phyloP scores from a whole-genome alignment of 2,113 vertebrate species.

The Sardina pilchardus region DNA sequence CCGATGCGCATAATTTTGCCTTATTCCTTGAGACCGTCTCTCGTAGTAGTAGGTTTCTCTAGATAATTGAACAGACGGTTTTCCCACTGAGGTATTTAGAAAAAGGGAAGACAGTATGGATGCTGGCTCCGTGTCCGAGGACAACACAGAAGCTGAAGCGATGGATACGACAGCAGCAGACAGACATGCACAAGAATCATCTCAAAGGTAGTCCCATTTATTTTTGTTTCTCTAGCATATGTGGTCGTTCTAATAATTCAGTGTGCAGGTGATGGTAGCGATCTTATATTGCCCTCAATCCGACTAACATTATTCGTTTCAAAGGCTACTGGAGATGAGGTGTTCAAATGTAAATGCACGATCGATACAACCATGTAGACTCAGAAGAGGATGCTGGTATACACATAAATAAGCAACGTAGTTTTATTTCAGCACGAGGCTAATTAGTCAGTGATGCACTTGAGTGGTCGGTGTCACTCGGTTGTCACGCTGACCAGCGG shows the following conservation, averaged over 20 bases:
- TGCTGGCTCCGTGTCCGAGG: slow-evolving; percentile 56
- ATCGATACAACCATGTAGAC: neutral
- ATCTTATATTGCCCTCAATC: neutral
- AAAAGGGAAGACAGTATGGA: slow-evolving; percentile 60
- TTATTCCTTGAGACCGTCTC: neutral
- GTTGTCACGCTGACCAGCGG: neutral
- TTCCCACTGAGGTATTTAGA: neutral
- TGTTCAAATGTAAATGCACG: neutral
- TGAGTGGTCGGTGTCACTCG: neutral
- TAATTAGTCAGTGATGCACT: neutral
- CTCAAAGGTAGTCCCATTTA: slow-evolving; percentile 62
- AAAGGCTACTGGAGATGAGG: neutral
- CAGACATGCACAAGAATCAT: slow-evolving; percentile 54
- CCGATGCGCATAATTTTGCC: neutral
- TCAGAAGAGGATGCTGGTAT: neutral
- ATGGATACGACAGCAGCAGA: slow-evolving; percentile 64
- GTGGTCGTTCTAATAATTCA: neutral
- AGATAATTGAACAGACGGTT: neutral
- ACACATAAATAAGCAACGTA: neutral
- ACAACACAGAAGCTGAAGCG: slow-evolving; percentile 67
- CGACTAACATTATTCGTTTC: neutral
- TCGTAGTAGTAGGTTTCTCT: neutral
- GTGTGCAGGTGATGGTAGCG: neutral
- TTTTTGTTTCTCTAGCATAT: slow-evolving; percentile 14
- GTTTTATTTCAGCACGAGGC: neutral